These are phyloP conservation scores for Accipiter virgatus DNA, from an alignment of 2,113 vertebrate species.

Conservation along the genomic window DNA sequence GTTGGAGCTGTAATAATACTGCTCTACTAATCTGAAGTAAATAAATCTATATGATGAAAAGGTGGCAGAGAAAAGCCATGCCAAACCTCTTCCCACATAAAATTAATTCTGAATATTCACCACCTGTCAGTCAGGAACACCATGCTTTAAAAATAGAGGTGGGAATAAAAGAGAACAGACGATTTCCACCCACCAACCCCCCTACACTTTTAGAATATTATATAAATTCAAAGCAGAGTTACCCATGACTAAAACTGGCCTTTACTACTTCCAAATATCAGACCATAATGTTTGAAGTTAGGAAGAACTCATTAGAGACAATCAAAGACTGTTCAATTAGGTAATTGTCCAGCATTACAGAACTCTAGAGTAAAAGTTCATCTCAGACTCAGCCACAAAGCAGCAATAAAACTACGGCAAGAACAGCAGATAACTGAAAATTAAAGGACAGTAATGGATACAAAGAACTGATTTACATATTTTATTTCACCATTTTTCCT, in stretches of 20 bases:
- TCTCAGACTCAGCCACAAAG: background rate
- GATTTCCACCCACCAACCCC: accelerated
- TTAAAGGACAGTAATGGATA: background rate
- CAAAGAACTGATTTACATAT: background rate
- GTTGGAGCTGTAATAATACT: background rate
- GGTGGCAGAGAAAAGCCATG: background rate
- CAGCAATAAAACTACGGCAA: background rate
- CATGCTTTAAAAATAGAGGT: background rate
- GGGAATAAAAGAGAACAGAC: background rate
- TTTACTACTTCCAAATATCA: background rate
- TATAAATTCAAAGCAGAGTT: background rate
- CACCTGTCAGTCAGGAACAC: background rate
- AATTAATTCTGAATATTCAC: background rate
- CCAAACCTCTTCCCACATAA: background rate
- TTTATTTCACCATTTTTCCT: background rate
- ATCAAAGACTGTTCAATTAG: background rate
- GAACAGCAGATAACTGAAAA: background rate
- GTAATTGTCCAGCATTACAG: background rate
- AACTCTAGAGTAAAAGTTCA: background rate
- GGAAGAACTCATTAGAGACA: background rate
- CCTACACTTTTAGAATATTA: background rate
- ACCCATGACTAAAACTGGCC: background rate
- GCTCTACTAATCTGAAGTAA: background rate
- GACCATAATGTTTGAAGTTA: background rate
- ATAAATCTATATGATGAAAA: background rate